Evolutionary conservation across 2,888 invertebrate species (phyloP), one percentile per base, ranked within the genome.

Genomic region (Phania funesta): DNA sequence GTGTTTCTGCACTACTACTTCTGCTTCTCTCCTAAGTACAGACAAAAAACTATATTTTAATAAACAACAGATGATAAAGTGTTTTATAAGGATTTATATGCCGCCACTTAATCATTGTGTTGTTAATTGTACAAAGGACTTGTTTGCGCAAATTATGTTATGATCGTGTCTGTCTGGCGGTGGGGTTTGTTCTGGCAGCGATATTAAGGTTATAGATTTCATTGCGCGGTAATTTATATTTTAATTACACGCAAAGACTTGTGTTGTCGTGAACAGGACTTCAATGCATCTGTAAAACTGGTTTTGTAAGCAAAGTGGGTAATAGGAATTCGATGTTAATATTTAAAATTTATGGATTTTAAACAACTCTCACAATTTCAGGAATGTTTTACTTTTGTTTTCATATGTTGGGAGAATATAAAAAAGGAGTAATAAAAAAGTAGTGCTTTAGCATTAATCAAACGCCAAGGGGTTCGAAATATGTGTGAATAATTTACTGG

Each of bases 71-170:
- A 71, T 71, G 71, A 78, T 78, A 58, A 78, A 78, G 70, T 78
- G 71, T 58, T 71, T 71, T 78, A 32, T 64, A 71, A 71, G 78
- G 71, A 78, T 71, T 78, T 78, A 71, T 74, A 41, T 71, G 56
- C 18, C n/a, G 48, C 74, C 78, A 78, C 78, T 82, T 82, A 82
- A 82, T 82, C 82, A 82, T 78, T 78, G 68, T 78, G 50, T 70
- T 70, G 68, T 82, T 78, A 82, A 82, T 78, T 82, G 67, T 52
- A 77, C 67, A 77, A 81, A 81, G 76, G 76, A 81, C 73, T 81
- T 73, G 81, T 77, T 76, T 81, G 38, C 62, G 70, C 70, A 80
- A 80, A 80, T 77, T 81, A 77, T 78, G 64, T 78, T 78, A 65
- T 78, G 78, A 78, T 64, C 62, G 46, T 29, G 48, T 32, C 54